Evolutionary conservation across 2,888 invertebrate genomes (phyloP), one percentile per base, ranked within the genome.

Genomic region (Tenthredo mesomela): DNA sequence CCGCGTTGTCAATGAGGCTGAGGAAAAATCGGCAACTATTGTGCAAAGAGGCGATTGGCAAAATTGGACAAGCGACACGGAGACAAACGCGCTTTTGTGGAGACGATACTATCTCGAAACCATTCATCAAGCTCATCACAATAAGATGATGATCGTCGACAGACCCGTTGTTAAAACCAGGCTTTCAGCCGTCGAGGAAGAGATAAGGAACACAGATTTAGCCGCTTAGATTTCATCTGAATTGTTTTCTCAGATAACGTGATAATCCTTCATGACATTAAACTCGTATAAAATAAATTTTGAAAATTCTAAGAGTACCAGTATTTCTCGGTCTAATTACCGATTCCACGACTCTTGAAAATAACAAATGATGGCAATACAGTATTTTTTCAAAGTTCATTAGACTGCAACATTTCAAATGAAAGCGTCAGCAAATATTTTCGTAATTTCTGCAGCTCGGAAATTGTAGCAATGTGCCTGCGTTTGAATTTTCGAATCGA

Each of bases 31-130:
- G 0, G 12, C 9, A 2, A 85, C 83, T 0, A 77, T 78, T 2
- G 73, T 90, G 2, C 91, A 89, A 1, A 88, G 90, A 1, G 89
- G 88, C 12, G 87, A 89, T 12, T 89, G 88, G 89, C 82, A 87
- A 0, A 84, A 88, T 12, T 91, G 91, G 89, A 89, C 89, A 0
- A 86, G 86, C 33, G 86, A 88, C 40, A 87, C 91, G 9, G 89
- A 90, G 6, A 86, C 77, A 21, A 89, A 89, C 33, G 90, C 90
- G 7, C 37, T 90, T 21, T 87, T 88, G 9, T 92, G 90, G 88
- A 86, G 90, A 82, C 83, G 88, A 10, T 89, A 90, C 71, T 89
- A 91, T 84, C 65, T 90, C 12, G 87, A 91, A 71, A 87, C 90
- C 0, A 9, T 88, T 21, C 90, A 92, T 84, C 87, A 88, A 43